phyloP scores from a whole-genome alignment of 2,888 invertebrate genomes.

The Hartigia nigra region DNA sequence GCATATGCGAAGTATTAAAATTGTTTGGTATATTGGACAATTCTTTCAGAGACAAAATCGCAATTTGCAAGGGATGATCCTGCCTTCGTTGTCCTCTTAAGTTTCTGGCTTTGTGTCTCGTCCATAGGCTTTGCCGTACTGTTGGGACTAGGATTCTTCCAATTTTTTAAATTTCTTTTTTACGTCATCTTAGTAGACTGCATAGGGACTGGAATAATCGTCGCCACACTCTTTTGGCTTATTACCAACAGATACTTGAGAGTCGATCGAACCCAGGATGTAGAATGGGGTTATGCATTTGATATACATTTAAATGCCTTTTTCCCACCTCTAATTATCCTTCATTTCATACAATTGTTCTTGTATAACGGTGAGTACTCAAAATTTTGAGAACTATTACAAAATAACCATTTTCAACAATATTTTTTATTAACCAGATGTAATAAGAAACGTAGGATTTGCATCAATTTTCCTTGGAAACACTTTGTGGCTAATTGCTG shows the following conservation, averaged over 20 bases:
- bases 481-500: conserved; percentile 91
- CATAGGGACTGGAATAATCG: conserved; percentile 85
- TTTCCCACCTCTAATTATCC: conserved; percentile 93
- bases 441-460: conserved; percentile 82
- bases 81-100: conserved; percentile 93
- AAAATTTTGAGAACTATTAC: not conserved
- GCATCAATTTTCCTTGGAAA: conserved; percentile 89
- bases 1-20: not conserved
- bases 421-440: conserved; percentile 69
- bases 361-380: conserved; percentile 80
- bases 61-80: conserved; percentile 99
- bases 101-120: conserved; percentile 87
- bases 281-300: conserved; percentile 99
- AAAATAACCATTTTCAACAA: not conserved
- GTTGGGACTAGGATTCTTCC: conserved; percentile 75
- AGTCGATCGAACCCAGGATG: conserved; percentile 77
- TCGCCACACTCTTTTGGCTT: conserved; percentile 91
- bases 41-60: conserved; percentile 88
- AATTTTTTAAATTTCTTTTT: conserved; percentile 85
- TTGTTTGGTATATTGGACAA: not conserved
- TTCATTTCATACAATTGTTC: conserved; percentile 92
- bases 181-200: conserved; percentile 96
- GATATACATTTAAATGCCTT: conserved; percentile 99
- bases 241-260: conserved; percentile 83
- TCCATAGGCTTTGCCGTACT: conserved; percentile 90